Base-by-base conservation (phyloP, 2,113 vertebrate species). In the Phaetusa simplex region DNA sequence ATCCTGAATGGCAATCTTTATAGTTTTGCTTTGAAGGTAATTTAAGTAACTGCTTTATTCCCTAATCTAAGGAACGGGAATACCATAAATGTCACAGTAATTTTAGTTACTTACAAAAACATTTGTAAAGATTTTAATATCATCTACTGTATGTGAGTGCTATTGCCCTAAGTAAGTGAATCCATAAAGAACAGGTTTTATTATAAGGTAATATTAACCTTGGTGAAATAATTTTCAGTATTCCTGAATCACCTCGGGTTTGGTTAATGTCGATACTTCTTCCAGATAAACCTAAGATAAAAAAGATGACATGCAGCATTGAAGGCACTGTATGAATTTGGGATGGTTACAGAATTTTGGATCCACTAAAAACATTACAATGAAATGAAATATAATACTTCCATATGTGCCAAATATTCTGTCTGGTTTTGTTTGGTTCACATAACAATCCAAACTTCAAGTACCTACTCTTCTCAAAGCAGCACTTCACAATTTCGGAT, bases 91-190 rank as follows among this genome's bases (percentile, higher is more conserved):
- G 78, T 55, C 93, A 95, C 18, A 36, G 70, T 50, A 89, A 91
- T 87, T 96, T 87, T 78, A 91, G 86, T 89, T 91, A 95, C 78
- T 72, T 95, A 69, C 53, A 91, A 94, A 96, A 96, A 94, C 84
- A 85, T 94, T 93, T 76, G 22, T 64, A 87, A 90, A 89, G 73
- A 70, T 94, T 89, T 95, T 96, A 96, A 61, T 94, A 82, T 89
- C 32, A 55, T 49, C 53, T 82, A 47, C 82, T 90, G 32, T 50
- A 81, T 36, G 34, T n/a, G 64, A 94, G 59, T 26, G 70, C 32
- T 82, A 89, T 66, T 1, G 3, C 91, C 66, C 21, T 83, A 85
- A 87, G 92, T 90, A 96, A 96, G 71, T 77, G 89, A 91, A 95
- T 90, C 70, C 52, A 82, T 94, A 93, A 96, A 94, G 53, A 93